phyloP scores from a whole-genome alignment of 2,113 vertebrate genomes.

The Clupea harengus region DNA sequence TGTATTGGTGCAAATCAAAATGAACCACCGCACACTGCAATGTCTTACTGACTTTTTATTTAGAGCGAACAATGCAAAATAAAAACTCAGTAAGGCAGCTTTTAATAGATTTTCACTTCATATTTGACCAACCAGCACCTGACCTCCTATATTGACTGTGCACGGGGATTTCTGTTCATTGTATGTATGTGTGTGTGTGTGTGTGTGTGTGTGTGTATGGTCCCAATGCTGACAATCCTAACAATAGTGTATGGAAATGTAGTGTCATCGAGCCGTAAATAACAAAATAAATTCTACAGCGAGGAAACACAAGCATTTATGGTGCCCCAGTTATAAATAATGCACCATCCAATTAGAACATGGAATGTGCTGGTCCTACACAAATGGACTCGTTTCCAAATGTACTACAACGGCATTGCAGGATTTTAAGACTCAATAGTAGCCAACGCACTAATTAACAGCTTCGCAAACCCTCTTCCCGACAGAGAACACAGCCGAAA shows the following conservation, averaged over 20 bases:
- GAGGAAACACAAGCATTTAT: not conserved
- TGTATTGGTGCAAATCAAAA: not conserved
- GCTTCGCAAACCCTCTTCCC: not conserved
- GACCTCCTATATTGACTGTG: too few species aligned
- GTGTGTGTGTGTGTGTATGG: not conserved
- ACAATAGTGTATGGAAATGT: not conserved
- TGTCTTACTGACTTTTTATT: too few species aligned
- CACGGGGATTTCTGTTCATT: too few species aligned
- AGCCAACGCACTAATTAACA: conserved; percentile 4
- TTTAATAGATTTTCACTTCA: too few species aligned
- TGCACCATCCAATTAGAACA: not conserved
- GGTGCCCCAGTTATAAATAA: conserved; percentile 13
- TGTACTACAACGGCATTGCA: not conserved
- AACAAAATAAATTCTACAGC: conserved; percentile 5
- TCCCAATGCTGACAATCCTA: not conserved
- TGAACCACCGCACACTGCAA: too few species aligned
- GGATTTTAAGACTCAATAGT: not conserved
- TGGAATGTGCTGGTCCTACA: not conserved
- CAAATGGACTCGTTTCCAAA: not conserved
- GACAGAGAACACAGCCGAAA: not conserved
- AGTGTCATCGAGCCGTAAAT: not conserved
- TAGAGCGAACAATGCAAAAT: too few species aligned
- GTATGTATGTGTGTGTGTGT: not conserved
- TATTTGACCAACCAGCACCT: too few species aligned
- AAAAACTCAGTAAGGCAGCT: too few species aligned